These are phyloP conservation scores for Loxodonta africana DNA, from an alignment of 2,113 vertebrate genomes.

Conservation along the genomic window DNA sequence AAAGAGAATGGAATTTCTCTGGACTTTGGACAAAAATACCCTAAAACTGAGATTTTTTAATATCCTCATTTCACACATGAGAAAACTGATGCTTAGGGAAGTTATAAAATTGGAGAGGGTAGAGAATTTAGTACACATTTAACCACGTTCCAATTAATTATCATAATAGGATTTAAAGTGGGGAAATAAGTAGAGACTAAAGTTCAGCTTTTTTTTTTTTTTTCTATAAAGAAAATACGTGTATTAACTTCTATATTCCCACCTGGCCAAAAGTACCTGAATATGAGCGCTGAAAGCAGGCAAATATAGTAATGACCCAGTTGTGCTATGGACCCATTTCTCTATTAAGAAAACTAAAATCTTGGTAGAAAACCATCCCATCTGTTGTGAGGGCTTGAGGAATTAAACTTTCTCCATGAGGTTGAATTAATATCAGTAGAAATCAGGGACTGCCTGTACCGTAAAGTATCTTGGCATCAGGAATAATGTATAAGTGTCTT, in stretches of 20 bases:
- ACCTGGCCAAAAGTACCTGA: not conserved
- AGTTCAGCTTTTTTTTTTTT: not conserved
- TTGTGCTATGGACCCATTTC: conserved; percentile 38
- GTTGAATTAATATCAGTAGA: conserved; percentile 20
- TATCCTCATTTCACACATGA: not conserved
- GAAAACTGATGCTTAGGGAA: not conserved
- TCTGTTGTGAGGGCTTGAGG: not conserved
- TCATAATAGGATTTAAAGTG: conserved; percentile 11
- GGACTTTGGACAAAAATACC: not conserved
- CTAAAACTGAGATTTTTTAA: not conserved
- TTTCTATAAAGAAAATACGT: conserved; percentile 5
- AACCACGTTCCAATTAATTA: not conserved
- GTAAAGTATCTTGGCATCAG: not conserved
- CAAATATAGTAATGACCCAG: conserved; percentile 60
- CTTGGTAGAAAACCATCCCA: not conserved
- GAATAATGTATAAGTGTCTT: not conserved
- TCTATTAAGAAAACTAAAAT: not conserved
- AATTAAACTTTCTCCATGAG: not conserved
- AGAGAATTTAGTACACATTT: not conserved
- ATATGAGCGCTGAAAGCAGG: not conserved
- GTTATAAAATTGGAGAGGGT: not conserved
- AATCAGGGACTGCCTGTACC: not conserved
- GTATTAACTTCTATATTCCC: not conserved
- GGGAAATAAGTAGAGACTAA: conserved; percentile 53
- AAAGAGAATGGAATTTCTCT: not conserved